phyloP scores from a whole-genome alignment of 1,140 invertebrate species.

The Rhizoglyphus robini region DNA sequence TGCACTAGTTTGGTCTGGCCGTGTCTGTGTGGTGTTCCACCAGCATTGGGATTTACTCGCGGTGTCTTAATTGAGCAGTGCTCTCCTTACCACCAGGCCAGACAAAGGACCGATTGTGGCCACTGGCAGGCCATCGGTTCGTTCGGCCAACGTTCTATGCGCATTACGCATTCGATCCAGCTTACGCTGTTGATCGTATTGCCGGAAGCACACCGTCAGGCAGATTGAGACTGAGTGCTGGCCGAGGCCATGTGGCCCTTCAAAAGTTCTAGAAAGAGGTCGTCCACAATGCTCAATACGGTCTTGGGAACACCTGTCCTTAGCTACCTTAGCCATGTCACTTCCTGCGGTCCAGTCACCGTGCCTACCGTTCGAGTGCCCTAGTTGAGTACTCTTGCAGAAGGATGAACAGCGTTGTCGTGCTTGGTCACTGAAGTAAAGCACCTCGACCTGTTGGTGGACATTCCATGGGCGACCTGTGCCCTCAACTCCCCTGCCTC shows the following conservation, averaged over 20 bases:
- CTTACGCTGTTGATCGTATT: background rate
- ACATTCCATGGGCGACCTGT: no score
- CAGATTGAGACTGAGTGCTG: background rate
- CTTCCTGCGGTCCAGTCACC: no score
- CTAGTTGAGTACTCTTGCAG: no score
- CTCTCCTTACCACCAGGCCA: background rate
- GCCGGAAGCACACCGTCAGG: background rate
- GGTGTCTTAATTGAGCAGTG: background rate
- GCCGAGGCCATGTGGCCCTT: no score
- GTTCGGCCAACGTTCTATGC: background rate
- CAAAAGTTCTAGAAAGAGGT: background rate
- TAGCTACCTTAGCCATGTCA: background rate
- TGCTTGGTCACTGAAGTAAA: no score
- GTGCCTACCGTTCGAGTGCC: no score
- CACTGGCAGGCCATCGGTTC: background rate
- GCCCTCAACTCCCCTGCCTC: no score
- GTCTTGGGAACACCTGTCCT: background rate
- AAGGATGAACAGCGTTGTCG: no score
- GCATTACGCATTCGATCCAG: background rate
- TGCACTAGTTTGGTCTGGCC: background rate
- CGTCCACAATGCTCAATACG: background rate
- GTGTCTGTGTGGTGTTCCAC: background rate
- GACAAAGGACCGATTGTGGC: conserved; percentile 10
- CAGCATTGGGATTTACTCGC: background rate
- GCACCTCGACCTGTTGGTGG: no score